These are phyloP conservation scores for Zygaena filipendulae DNA, from an alignment of 2,888 invertebrate genomes.

Conservation along the genomic window DNA sequence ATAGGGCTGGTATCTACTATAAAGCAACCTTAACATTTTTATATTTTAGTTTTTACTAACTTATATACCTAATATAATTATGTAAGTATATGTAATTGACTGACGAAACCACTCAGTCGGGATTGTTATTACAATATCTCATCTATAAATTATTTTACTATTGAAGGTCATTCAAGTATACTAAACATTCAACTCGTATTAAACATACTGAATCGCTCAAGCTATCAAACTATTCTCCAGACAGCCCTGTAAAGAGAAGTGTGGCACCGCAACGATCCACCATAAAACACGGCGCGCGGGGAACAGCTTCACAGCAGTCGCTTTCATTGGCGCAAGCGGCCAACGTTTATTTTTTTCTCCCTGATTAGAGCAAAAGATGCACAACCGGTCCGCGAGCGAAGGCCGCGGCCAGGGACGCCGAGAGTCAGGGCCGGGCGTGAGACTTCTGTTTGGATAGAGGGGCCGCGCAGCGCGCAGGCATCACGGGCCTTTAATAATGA, in stretches of 20 bases:
- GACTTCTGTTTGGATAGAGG: conserved; percentile 18
- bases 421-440: conserved; percentile 25
- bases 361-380: conserved; percentile 65
- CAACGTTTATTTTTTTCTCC: conserved; percentile 48
- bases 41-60: too few species aligned
- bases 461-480: conserved; percentile 11
- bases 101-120: too few species aligned
- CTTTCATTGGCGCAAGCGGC: conserved; percentile 54
- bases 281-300: conserved; percentile 49
- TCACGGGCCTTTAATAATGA: conserved; percentile 44
- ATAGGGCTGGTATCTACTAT: conserved; percentile 27
- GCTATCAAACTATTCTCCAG: too few species aligned
- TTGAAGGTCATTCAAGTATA: too few species aligned
- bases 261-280: conserved; percentile 50
- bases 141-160: too few species aligned
- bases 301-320: conserved; percentile 47
- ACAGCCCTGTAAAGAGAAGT: too few species aligned
- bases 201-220: too few species aligned
- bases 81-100: too few species aligned
- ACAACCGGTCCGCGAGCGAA: conserved; percentile 60
- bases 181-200: too few species aligned
- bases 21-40: conserved; percentile 21
- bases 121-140: too few species aligned
- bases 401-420: conserved; percentile 53
- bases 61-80: too few species aligned